Conservation (phyloP, 1,140 invertebrate species). For the Hormaphis cornu region DNA sequence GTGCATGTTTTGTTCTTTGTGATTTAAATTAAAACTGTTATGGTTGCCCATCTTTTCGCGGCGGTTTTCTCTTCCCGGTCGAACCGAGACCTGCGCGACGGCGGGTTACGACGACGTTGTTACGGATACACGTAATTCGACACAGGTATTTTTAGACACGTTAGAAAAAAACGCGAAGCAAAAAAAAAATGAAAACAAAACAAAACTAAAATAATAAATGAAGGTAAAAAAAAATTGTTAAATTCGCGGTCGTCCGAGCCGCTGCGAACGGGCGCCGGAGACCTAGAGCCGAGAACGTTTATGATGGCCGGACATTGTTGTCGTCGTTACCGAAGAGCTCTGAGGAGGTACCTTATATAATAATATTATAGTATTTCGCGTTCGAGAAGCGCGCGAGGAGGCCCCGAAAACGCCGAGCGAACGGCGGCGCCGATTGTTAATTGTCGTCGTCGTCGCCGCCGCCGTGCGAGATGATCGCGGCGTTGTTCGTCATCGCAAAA, state of each 20-base stretch:
- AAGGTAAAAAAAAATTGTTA: background rate
- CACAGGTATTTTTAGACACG: background rate
- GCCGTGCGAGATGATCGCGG: background rate
- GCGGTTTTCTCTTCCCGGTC: no score
- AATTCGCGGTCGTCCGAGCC: conserved; percentile 6
- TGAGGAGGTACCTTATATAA: background rate
- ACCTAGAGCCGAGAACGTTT: conserved; percentile 6
- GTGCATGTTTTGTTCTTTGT: conserved; percentile 22
- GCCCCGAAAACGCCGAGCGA: background rate
- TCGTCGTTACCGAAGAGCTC: background rate
- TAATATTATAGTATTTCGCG: background rate
- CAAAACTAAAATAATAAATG: background rate
- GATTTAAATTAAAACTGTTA: conserved; percentile 24
- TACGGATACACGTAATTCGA: background rate
- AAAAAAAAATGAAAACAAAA: background rate
- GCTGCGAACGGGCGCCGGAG: no score
- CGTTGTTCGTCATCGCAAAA: conserved; percentile 3
- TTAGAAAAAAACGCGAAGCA: background rate
- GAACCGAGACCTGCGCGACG: no score
- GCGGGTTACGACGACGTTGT: no score
- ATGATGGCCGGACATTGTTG: background rate
- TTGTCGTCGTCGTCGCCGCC: conserved; percentile 18
- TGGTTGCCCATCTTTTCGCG: conserved; percentile 25
- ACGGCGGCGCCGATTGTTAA: background rate
- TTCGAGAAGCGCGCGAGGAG: background rate